Evolutionary conservation across 2,113 vertebrate species (phyloP).

Genomic region (Catharus fuscescens): DNA sequence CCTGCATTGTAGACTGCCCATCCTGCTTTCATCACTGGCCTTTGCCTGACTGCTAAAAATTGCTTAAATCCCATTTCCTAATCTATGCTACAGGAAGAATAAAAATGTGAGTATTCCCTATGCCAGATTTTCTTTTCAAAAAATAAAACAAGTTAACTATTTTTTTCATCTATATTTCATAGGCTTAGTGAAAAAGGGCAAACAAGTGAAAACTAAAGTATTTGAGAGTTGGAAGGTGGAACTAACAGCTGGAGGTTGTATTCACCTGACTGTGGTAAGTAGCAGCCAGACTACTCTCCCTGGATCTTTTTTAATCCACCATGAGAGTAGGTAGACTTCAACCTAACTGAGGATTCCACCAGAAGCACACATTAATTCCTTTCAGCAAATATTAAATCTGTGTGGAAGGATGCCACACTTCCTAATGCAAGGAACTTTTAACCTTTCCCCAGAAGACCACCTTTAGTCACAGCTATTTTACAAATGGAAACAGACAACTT

Average conservation of each 20-base stretch:
- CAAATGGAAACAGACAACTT: conserved; percentile 13
- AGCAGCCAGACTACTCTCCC: background rate
- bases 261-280: background rate
- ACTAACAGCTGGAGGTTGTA: conserved; percentile 5
- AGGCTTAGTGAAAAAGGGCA: background rate
- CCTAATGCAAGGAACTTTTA: background rate
- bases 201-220: background rate
- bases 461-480: background rate
- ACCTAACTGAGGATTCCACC: background rate
- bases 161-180: background rate
- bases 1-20: background rate
- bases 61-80: background rate
- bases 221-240: background rate
- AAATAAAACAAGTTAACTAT: background rate
- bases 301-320: background rate
- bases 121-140: background rate
- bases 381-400: background rate
- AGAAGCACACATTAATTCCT: background rate
- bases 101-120: background rate
- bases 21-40: background rate
- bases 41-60: background rate
- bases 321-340: background rate
- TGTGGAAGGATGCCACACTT: background rate
- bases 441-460: conserved; percentile 6
- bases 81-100: background rate